phyloP scores from a whole-genome alignment of 2,797 vertebrate species.

The Melanotaenia nigrans region DNA sequence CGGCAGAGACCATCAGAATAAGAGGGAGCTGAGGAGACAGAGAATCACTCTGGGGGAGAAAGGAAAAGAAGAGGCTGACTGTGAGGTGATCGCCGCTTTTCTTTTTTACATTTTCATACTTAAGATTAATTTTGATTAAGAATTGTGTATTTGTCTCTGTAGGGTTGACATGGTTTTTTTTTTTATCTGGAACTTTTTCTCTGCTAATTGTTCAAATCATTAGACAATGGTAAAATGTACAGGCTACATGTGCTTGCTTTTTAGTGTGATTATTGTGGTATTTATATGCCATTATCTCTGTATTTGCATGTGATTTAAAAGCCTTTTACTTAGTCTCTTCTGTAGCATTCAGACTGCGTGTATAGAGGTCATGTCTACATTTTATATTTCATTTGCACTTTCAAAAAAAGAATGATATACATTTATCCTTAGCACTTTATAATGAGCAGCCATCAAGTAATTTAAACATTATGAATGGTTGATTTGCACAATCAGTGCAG shows the following conservation, averaged over 20 bases:
- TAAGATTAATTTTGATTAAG: constrained; percentile 2
- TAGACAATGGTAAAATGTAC: constrained; percentile 7
- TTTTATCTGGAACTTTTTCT: constrained; percentile 50
- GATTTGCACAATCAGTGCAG: not conserved
- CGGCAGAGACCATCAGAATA: constrained; percentile 57
- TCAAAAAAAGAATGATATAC: not conserved
- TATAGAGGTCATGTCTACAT: constrained; percentile 29
- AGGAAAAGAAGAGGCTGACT: constrained; percentile 57
- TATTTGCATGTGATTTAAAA: constrained; percentile 25
- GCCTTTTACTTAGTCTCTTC: constrained; percentile 11
- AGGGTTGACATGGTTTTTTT: constrained; percentile 22
- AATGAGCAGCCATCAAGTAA: constrained; percentile 40
- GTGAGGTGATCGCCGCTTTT: constrained; percentile 49
- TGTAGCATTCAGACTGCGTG: constrained; percentile 25
- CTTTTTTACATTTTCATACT: constrained; percentile 30
- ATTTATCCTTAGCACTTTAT: not conserved
- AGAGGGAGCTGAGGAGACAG: constrained; percentile 48
- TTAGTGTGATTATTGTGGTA: constrained; percentile 13
- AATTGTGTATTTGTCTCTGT: constrained; percentile 5
- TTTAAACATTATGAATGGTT: constrained; percentile 32
- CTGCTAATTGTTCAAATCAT: constrained; percentile 14
- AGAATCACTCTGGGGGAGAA: constrained; percentile 54
- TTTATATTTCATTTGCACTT: constrained; percentile 31
- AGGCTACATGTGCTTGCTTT: constrained; percentile 4
- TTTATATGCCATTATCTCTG: constrained; percentile 21